Conservation (phyloP, 2,113 vertebrate genomes). For the Eira barbara region DNA sequence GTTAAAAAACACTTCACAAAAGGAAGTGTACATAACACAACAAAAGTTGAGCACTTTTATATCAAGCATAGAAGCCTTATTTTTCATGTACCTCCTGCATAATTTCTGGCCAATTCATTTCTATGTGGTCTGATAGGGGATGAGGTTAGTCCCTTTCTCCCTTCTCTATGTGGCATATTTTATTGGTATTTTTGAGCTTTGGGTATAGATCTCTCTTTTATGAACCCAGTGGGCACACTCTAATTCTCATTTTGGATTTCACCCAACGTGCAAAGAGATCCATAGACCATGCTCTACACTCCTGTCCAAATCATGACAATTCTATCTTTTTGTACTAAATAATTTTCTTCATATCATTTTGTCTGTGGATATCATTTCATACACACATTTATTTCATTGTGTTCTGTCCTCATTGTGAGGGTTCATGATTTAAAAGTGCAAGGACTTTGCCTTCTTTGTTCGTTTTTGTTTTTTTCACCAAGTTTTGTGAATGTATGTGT, state of each 20-base stretch:
- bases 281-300: background rate
- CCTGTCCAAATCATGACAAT: background rate
- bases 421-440: background rate
- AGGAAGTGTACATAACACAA: background rate
- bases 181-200: background rate
- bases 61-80: background rate
- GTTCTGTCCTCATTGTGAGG: fast-evolving
- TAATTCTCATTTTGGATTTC: background rate
- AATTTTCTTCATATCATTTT: background rate
- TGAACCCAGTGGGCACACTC: background rate
- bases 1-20: background rate
- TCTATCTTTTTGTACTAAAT: background rate
- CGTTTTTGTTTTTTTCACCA: background rate
- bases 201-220: background rate
- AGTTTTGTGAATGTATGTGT: background rate
- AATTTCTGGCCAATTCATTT: background rate
- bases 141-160: background rate
- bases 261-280: background rate
- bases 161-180: background rate
- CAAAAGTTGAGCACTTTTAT: background rate
- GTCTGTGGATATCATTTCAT: background rate
- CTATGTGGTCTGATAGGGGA: background rate
- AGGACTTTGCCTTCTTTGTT: background rate
- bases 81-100: background rate
- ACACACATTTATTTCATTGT: background rate